Base-by-base conservation (phyloP, 2,888 invertebrate species). In the Blastobasis adustella region DNA sequence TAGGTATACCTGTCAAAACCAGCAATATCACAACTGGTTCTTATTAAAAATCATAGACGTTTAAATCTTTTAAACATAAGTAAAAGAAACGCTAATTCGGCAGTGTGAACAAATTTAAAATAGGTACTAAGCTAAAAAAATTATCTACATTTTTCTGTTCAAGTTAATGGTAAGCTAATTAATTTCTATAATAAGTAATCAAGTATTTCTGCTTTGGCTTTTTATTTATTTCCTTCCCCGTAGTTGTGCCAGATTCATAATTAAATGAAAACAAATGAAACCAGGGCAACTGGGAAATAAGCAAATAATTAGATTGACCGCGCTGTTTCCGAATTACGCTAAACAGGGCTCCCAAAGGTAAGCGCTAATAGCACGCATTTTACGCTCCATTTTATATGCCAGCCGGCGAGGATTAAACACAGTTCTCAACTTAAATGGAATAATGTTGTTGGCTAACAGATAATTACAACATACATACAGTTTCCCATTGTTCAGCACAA, bases 291-390 rank as follows among this genome's bases (percentile, higher is more conserved):
- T 64, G 61, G 63, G 61, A 68, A 69, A 69, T 67, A 62, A 60
- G 54, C 55, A 63, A 66, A 62, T 67, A 65, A 68, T 69, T 65
- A 63, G 58, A 66, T 60, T 56, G 54, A 65, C 65, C 59, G 60
- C 67, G 65, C 61, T 63, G 63, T 59, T 60, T 59, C 55, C 58
- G 51, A 59, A 67, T 62, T 63, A 40, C 23, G 44, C 47, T 47
- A 23, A 49, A 45, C 10, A 23, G 37, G 37, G 38, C 4, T 43
- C 49, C 49, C 10, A 36, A 43, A 41, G 45, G 44, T 46, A 46
- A 10, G n/a, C 47, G 47, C 37, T 38, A 36, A 49, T 40, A 45
- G 41, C 38, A 40, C 10, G 46, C 36, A 46, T 38, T 38, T 46
- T 8, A 39, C 38, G 47, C 47, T 47, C 7, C 38, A 47, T 47